Evolutionary conservation across 2,888 invertebrate species (phyloP), one percentile per base, ranked within the genome.

Genomic region (Acleris emargana): DNA sequence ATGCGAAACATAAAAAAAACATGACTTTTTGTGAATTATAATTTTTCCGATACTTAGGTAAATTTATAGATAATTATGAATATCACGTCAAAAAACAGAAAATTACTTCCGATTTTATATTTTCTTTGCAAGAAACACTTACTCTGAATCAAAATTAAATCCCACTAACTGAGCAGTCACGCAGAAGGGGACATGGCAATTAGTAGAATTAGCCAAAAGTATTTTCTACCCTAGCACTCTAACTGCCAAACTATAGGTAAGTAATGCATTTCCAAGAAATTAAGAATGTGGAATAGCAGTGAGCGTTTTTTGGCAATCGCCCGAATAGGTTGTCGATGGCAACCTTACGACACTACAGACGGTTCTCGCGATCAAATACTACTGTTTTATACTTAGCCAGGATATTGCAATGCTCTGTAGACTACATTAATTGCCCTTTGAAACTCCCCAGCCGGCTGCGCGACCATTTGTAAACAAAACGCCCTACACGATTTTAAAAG

Each of bases 401-500:
- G 66, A 66, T 61, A 66, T 66, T 66, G 66, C 66, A 61, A 61
- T 66, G 60, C 58, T 62, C 49, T 58, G 25, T 49, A 42, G n/a
- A 62, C 62, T 47, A 64, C 68, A 67, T 68, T 72, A 75, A 74
- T 74, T 72, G 70, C 67, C 71, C 71, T 73, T 73, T 66, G 68
- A 68, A 69, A 61, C 51, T 43, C 61, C 50, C 42, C 52, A 22
- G 51, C 52, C 38, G 25, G 49, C 51, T 57, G 68, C 66, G 69
- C 71, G 73, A 71, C 75, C 76, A 75, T 77, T 78, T 76, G 82
- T 82, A 86, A 84, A 81, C 81, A 85, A 86, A 81, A 81, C 75
- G 72, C 70, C 77, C 75, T 77, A 77, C 79, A 75, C 77, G 69
- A 81, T 87, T 86, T 84, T 86, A 86, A 88, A 89, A 88, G 84